phyloP scores from a whole-genome alignment of 37 sponge, comb jelly and placozoan genomes.

The Crambe crambe region DNA sequence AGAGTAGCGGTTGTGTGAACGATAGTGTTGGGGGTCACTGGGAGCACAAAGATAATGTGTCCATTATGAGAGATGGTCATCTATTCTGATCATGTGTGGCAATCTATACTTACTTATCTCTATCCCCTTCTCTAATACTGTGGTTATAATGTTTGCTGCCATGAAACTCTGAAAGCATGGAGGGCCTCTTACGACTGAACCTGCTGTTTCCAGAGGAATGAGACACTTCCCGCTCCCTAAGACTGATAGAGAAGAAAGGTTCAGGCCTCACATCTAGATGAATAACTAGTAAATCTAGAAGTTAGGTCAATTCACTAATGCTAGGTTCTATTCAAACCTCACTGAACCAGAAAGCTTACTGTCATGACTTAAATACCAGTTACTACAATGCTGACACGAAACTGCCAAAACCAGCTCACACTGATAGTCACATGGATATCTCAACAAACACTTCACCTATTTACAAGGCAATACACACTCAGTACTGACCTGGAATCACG shows the following conservation, averaged over 20 bases:
- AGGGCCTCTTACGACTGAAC: slow-evolving; percentile 53
- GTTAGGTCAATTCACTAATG: too few species aligned
- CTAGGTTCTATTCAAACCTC: not conserved
- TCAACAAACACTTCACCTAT: not conserved
- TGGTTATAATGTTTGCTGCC: slow-evolving; percentile 61
- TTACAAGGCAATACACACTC: not conserved
- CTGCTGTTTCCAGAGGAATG: slow-evolving; percentile 17
- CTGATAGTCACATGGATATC: not conserved
- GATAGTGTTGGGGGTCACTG: not conserved
- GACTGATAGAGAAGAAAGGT: not conserved
- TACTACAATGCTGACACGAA: not conserved
- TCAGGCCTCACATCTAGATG: not conserved
- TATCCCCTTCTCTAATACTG: slow-evolving; percentile 29
- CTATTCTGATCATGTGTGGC: too few species aligned
- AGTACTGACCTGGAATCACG: slow-evolving; percentile 16
- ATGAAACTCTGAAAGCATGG: slow-evolving; percentile 73
- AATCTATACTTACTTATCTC: slow-evolving; percentile 10
- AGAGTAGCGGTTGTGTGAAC: slow-evolving; percentile 12
- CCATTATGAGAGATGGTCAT: too few species aligned
- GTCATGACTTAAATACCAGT: not conserved
- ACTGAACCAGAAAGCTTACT: not conserved
- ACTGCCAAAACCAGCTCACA: not conserved
- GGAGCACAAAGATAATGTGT: not conserved
- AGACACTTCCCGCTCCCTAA: slow-evolving; percentile 19
- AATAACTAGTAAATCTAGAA: not conserved